Conservation (phyloP, 2,888 invertebrate species). For the Podotricha telesiphe region DNA sequence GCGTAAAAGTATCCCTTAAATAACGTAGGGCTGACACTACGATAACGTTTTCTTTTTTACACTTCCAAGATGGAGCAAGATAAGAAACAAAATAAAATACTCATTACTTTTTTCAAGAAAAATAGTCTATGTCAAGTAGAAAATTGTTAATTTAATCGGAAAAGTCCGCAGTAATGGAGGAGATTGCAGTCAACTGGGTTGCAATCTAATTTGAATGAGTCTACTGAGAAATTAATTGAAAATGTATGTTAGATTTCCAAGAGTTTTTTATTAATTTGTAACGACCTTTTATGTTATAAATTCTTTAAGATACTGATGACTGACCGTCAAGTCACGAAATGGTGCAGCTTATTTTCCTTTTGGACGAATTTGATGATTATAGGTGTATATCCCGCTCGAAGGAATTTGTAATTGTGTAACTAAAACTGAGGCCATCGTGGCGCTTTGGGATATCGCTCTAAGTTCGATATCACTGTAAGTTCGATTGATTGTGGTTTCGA, state of each 20-base stretch:
- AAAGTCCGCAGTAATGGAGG: constrained; percentile 31
- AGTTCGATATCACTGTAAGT: no score
- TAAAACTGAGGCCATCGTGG: no score
- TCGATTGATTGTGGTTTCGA: no score
- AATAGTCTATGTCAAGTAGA: constrained; percentile 21
- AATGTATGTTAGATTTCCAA: constrained; percentile 20
- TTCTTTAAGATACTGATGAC: neutral
- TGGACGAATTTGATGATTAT: neutral
- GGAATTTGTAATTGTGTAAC: no score
- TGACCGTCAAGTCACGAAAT: neutral
- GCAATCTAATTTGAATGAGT: constrained; percentile 38
- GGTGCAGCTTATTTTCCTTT: neutral
- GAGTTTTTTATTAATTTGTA: constrained; percentile 1
- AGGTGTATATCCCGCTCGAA: no score
- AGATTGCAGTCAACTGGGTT: constrained; percentile 35
- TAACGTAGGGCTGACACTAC: neutral
- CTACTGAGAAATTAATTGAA: constrained; percentile 32
- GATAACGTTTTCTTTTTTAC: neutral
- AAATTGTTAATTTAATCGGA: constrained; percentile 35
- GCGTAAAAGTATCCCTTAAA: neutral
- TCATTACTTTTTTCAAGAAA: neutral
- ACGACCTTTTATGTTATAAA: neutral
- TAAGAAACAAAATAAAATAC: neutral
- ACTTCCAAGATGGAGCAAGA: neutral
- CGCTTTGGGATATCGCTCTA: no score